These are phyloP conservation scores for Smittia aterrima DNA, from an alignment of 2,888 invertebrate genomes.

Conservation along the genomic window DNA sequence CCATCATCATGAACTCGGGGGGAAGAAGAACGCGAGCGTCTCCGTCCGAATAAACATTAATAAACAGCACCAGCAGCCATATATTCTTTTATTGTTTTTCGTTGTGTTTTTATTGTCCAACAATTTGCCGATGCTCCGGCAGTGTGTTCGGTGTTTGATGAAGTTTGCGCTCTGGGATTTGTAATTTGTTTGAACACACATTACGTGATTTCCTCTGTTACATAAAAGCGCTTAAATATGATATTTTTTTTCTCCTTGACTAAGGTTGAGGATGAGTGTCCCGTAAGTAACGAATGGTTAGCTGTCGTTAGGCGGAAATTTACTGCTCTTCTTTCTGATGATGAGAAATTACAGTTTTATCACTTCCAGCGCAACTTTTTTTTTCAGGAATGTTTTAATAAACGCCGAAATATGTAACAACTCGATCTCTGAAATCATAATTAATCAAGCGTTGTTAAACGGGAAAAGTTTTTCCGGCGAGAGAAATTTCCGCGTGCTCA, in stretches of 20 bases:
- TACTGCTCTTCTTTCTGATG: background rate
- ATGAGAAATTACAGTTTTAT: background rate
- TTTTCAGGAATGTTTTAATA: too few relatives aligned
- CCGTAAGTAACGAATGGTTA: background rate
- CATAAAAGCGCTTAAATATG: background rate
- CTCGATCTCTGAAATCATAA: background rate
- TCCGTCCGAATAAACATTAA: background rate
- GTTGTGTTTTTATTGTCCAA: slow-evolving; percentile 38
- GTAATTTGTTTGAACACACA: slow-evolving; percentile 35
- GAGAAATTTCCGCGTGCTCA: background rate
- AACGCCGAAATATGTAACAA: background rate
- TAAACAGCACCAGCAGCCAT: background rate
- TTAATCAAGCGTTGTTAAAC: background rate
- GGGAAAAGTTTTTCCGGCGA: background rate
- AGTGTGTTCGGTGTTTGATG: slow-evolving; percentile 17
- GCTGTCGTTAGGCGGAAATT: background rate
- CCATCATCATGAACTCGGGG: background rate
- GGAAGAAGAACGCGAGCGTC: background rate
- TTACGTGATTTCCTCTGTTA: slow-evolving; percentile 33
- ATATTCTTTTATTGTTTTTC: slow-evolving; percentile 37
- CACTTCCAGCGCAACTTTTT: background rate
- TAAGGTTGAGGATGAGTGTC: background rate
- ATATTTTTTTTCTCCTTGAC: background rate
- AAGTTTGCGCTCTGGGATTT: slow-evolving; percentile 38
- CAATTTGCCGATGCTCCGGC: slow-evolving; percentile 29